These are phyloP conservation scores for Aphidius gifuensis DNA, from an alignment of 1,140 invertebrate species.

Conservation along the genomic window DNA sequence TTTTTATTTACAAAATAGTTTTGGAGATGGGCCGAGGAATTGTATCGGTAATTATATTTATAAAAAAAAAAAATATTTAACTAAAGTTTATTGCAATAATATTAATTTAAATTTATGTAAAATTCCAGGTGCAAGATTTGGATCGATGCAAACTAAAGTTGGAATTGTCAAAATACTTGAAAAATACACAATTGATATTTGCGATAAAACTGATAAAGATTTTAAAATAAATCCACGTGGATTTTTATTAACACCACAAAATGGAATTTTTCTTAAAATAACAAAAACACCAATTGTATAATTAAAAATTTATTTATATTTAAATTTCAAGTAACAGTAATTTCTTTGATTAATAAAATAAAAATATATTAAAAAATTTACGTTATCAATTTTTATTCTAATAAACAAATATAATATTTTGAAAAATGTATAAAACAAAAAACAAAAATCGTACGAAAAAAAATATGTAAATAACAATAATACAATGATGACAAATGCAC, in stretches of 20 bases:
- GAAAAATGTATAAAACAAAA: too few species aligned
- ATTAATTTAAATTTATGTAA: not conserved
- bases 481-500: too few species aligned
- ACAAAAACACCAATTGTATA: slow-evolving; percentile 17
- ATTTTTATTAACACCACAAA: slow-evolving; percentile 32
- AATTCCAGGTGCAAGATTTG: slow-evolving; percentile 44
- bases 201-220: slow-evolving; percentile 39
- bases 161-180: slow-evolving; percentile 51
- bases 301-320: too few species aligned
- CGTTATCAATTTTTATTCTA: too few species aligned
- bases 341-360: too few species aligned
- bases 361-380: too few species aligned
- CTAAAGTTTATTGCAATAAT: not conserved
- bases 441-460: too few species aligned
- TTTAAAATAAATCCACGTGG: slow-evolving; percentile 29
- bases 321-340: too few species aligned
- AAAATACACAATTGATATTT: slow-evolving; percentile 44
- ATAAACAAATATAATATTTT: too few species aligned
- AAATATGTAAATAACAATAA: too few species aligned
- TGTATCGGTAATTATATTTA: slow-evolving; percentile 56
- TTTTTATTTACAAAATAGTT: too few species aligned
- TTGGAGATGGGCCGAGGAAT: slow-evolving; percentile 65
- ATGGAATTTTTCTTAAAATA: slow-evolving; percentile 34
- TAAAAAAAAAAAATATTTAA: not conserved
- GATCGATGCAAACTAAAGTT: slow-evolving; percentile 53